Base-by-base conservation (phyloP, 2,888 invertebrate genomes). In the Ferdinandea cuprea region DNA sequence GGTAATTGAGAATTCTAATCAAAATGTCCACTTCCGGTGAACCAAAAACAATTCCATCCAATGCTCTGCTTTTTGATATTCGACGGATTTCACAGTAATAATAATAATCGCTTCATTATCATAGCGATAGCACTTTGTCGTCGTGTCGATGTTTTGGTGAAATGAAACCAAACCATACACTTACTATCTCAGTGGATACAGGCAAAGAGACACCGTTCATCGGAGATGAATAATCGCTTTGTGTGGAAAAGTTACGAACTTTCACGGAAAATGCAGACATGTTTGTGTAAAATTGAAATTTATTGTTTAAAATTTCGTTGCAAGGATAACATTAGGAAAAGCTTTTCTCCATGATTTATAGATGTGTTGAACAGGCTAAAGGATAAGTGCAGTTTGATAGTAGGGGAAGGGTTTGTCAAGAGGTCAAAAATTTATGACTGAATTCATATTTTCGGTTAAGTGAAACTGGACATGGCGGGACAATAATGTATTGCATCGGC, bases 261-360 rank as follows among this genome's bases (percentile, higher is more conserved):
- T 81, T 77, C 71, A 77, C 71, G 21, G 59, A 21, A 65, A 58
- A 76, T 77, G 65, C 81, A 59, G 77, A 77, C 81, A 65, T 81
- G 81, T 81, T 81, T 76, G 69, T 77, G 76, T 81, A 71, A 81
- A 81, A 81, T 81, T 77, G 71, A 81, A 81, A 81, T 81, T 81
- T 81, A 81, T 81, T 81, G 81, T 66, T 71, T 66, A 81, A 77
- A 77, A 72, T 77, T 77, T 66, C 30, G 59, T 21, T 66, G 40
- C 35, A 13, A 63, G 71, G 52, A 77, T 76, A 61, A 81, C 71
- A 77, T 42, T 81, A 40, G 59, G 37, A 28, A 46, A 58, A 48
- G 13, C 71, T 46, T 17, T 71, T 30, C 19, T 71, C 48, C 21
- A 40, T 81, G 81, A 81, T 81, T 81, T 77, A 81, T 81, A 46